phyloP scores from a whole-genome alignment of 2,113 vertebrate species.

The Pangasianodon gigas region DNA sequence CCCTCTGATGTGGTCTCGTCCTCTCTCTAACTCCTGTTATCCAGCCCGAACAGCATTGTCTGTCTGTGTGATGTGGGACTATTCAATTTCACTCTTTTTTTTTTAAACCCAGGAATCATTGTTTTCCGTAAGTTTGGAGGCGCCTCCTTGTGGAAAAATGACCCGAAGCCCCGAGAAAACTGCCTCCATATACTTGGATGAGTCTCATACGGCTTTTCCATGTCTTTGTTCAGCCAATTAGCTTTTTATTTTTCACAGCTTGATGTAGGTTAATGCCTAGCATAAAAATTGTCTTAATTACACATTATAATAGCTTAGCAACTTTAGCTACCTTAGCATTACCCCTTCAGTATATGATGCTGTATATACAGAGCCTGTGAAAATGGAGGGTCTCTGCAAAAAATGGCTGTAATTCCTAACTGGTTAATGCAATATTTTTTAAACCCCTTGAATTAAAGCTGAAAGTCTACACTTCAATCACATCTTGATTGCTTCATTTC shows the following conservation, averaged over 20 bases:
- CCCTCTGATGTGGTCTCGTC: slow-evolving; percentile 45
- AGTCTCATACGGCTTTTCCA: too few species aligned
- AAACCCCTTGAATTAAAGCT: too few species aligned
- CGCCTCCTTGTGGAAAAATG: neutral
- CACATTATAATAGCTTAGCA: neutral
- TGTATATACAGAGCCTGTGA: neutral
- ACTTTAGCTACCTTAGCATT: neutral
- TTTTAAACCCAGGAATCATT: slow-evolving; percentile 9
- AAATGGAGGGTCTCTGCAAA: too few species aligned
- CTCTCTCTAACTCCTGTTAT: slow-evolving; percentile 11
- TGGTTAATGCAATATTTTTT: too few species aligned
- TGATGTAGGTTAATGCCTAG: neutral
- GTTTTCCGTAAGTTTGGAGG: slow-evolving; percentile 24
- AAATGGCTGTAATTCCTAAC: too few species aligned
- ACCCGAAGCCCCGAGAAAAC: neutral
- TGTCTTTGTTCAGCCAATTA: neutral
- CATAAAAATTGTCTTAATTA: neutral
- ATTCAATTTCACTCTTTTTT: slow-evolving; percentile 11
- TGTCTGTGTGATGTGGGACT: slow-evolving; percentile 32
- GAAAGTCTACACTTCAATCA: too few species aligned
- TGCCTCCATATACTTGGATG: neutral
- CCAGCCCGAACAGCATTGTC: neutral
- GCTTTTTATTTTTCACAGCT: neutral
- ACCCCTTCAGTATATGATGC: neutral
- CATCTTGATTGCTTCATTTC: too few species aligned